These are phyloP conservation scores for Oryzias sinensis DNA, from an alignment of 2,797 vertebrate species.

Conservation along the genomic window DNA sequence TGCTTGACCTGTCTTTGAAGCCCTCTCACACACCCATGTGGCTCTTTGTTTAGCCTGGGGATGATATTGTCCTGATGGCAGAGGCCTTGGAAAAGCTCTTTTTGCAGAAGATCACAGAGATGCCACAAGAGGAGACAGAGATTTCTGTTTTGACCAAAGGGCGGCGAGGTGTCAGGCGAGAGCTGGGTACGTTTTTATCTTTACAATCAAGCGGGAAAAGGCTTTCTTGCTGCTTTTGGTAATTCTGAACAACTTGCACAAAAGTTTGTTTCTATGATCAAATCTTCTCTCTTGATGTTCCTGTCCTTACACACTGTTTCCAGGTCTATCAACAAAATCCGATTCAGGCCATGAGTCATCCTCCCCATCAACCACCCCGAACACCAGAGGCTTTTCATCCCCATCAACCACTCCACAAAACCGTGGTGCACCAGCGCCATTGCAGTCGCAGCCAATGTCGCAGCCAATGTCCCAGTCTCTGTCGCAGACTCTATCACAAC, in stretches of 20 bases:
- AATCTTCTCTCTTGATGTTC: not conserved
- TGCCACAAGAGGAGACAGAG: constrained; percentile 90
- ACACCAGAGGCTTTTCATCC: constrained; percentile 61
- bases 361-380: constrained; percentile 65
- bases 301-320: constrained; percentile 5
- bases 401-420: constrained; percentile 47
- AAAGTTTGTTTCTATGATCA: not conserved
- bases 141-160: constrained; percentile 85
- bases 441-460: not conserved
- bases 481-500: not conserved
- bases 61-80: constrained; percentile 94
- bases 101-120: constrained; percentile 90
- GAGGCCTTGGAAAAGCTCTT: constrained; percentile 92
- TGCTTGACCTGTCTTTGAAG: not conserved
- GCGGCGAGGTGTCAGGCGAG: constrained; percentile 83
- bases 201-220: constrained; percentile 76
- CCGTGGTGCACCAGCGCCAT: constrained; percentile 8
- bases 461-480: not conserved
- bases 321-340: constrained; percentile 63
- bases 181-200: constrained; percentile 73
- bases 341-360: constrained; percentile 71
- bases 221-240: constrained; percentile 63
- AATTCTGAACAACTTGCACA: not conserved
- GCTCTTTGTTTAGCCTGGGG: constrained; percentile 79
- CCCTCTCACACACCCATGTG: constrained; percentile 8